Conservation (phyloP, 1,140 invertebrate genomes). For the Agrilus planipennis region DNA sequence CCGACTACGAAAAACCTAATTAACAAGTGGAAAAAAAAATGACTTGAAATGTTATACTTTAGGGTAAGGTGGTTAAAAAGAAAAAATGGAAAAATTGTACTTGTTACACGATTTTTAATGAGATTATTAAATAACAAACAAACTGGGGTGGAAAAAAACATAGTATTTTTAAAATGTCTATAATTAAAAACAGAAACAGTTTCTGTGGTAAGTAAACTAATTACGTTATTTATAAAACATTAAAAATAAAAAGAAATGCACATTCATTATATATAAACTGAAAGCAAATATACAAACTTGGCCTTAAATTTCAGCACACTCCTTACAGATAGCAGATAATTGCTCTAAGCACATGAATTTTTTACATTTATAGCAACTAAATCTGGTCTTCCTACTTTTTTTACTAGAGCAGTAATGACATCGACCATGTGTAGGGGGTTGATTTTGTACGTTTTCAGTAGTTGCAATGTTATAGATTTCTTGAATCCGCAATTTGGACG, state of each 20-base stretch:
- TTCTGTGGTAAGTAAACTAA: neutral
- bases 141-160: too few species aligned
- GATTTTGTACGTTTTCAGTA: neutral
- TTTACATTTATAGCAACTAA: neutral
- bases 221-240: neutral
- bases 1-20: neutral
- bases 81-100: neutral
- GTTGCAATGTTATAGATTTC: constrained; percentile 1
- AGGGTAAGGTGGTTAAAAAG: neutral
- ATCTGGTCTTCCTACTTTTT: neutral
- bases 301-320: neutral
- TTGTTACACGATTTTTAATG: too few species aligned
- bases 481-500: neutral
- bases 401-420: neutral
- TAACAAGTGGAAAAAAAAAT: neutral
- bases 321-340: neutral
- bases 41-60: neutral
- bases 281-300: neutral
- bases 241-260: neutral
- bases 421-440: neutral
- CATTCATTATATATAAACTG: neutral
- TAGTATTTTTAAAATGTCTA: too few species aligned
- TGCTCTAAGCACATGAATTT: neutral
- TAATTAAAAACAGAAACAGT: too few species aligned
- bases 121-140: too few species aligned